Conservation (phyloP, 2,888 invertebrate species). For the Pomacea canaliculata region DNA sequence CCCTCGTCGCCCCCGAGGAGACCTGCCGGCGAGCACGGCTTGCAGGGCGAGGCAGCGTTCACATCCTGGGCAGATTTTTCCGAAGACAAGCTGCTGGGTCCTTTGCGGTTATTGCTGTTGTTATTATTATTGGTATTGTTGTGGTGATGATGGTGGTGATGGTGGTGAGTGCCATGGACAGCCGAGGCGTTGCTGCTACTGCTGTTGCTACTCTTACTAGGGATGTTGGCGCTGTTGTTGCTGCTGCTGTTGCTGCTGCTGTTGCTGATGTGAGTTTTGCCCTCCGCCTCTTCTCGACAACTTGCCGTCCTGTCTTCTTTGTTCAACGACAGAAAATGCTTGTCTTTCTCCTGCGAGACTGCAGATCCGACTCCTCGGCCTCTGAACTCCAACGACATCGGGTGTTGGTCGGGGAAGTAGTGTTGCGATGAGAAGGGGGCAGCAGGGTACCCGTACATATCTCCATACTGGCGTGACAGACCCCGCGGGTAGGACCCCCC, state of each 20-base stretch:
- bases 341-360: constrained; percentile 15
- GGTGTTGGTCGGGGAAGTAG: constrained; percentile 29
- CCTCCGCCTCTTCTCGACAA: not conserved
- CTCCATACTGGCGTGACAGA: constrained; percentile 35
- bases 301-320: constrained; percentile 10
- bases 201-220: constrained; percentile 4
- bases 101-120: not conserved
- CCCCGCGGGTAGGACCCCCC: constrained; percentile 40
- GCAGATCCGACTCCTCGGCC: not conserved
- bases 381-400: constrained; percentile 13
- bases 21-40: not conserved
- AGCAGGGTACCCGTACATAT: constrained; percentile 44
- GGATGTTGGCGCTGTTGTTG: constrained; percentile 2
- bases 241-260: not conserved
- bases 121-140: not conserved
- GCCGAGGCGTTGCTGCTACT: not conserved
- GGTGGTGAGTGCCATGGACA: not conserved
- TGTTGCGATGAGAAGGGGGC: constrained; percentile 35
- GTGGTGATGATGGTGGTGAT: not conserved
- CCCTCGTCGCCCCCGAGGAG: not conserved
- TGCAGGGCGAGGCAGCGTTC: constrained; percentile 5
- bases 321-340: constrained; percentile 18
- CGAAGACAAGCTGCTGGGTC: not conserved
- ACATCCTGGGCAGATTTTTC: not conserved
- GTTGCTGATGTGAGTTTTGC: not conserved